A percentile compares a stretch with the other conserved stretches of the same genome.
Conservation (phyloP, 2,113 vertebrate genomes). For the Psephotus haematonotus region DNA sequence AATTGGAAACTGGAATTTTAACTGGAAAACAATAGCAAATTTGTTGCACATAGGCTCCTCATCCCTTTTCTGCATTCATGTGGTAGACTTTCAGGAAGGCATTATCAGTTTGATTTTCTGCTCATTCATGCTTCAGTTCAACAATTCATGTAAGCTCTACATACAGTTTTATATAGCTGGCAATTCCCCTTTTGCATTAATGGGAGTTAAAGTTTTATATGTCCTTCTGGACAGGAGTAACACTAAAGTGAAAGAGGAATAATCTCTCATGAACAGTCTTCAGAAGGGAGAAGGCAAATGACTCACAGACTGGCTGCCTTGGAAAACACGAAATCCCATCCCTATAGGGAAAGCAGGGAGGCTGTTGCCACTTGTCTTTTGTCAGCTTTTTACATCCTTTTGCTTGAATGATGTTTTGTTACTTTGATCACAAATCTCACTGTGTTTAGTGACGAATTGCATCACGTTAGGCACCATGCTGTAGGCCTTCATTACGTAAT, state of each 20-base stretch:
- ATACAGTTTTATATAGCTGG: not conserved
- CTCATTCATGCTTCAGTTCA: not conserved
- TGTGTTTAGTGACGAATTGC: not conserved
- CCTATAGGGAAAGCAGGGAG: rapidly evolving
- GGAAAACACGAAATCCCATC: not conserved
- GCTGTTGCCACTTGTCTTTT: not conserved
- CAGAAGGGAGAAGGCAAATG: not conserved
- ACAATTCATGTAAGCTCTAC: not conserved
- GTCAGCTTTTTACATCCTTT: not conserved
- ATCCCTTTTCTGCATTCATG: not conserved
- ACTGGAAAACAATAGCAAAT: not conserved
- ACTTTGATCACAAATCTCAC: not conserved
- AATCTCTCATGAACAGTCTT: not conserved
- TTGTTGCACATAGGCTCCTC: not conserved
- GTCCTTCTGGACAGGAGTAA: not conserved
- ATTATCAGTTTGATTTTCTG: not conserved
- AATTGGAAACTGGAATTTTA: not conserved
- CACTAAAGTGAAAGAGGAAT: not conserved
- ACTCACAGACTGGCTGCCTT: not conserved
- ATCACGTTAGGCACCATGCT: not conserved
- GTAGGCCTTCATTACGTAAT: not conserved
- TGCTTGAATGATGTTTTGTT: not conserved
- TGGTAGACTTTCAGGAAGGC: not conserved
- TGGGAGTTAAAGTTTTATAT: rapidly evolving
- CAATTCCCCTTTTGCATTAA: not conserved